Conservation (phyloP, 2,797 vertebrate species). For the Neomorphus geoffroyi region DNA sequence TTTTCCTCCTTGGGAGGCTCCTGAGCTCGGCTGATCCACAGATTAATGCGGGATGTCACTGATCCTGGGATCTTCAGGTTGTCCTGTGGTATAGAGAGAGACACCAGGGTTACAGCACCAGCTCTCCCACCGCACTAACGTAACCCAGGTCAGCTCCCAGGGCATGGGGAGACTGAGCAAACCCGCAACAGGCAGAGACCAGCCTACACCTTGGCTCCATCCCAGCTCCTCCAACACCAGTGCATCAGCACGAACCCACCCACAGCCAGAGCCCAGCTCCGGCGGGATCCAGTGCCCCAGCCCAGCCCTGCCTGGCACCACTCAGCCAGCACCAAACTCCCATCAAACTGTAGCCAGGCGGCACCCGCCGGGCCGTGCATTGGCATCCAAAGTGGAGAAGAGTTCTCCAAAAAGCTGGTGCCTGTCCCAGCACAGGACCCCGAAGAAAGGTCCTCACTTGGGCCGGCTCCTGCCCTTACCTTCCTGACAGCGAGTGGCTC, state of each 20-base stretch:
- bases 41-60: constrained; percentile 85
- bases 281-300: accelerated
- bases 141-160: not conserved
- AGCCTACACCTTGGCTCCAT: not conserved
- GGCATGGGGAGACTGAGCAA: not conserved
- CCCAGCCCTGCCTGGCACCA: not conserved
- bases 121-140: not conserved
- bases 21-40: constrained; percentile 83
- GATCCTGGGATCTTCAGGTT: constrained; percentile 77
- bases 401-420: not conserved
- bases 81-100: constrained; percentile 74
- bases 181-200: not conserved
- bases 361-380: not conserved
- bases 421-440: not conserved
- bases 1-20: constrained; percentile 62
- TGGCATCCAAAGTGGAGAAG: not conserved
- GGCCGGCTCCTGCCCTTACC: constrained; percentile 67
- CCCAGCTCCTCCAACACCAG: constrained; percentile 2
- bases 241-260: not conserved
- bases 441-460: accelerated
- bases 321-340: not conserved
- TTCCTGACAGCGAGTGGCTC: constrained; percentile 66
- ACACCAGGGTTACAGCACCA: not conserved
- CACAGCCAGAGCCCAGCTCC: not conserved
- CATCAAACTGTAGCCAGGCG: not conserved